phyloP scores from a whole-genome alignment of 2,888 invertebrate genomes.

The Labia minor region DNA sequence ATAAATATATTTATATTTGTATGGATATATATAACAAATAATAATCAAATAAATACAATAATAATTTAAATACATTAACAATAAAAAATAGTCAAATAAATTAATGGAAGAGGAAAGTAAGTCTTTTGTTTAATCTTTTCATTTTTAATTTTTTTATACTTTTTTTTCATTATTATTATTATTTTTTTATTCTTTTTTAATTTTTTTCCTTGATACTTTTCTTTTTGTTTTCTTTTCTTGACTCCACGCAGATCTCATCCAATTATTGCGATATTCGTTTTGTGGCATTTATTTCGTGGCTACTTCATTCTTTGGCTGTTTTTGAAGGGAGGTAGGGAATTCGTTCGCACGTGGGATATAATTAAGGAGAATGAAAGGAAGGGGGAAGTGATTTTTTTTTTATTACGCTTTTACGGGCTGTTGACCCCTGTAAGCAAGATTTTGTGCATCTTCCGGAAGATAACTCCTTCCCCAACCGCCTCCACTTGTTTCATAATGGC shows the following conservation, averaged over 20 bases:
- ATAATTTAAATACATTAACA: not conserved
- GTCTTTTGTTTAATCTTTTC: not conserved
- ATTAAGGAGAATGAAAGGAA: not conserved
- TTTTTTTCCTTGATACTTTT: no score
- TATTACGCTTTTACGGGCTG: not conserved
- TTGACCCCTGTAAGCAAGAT: slow-evolving; percentile 2
- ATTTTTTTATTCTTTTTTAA: not conserved
- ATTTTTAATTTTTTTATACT: no score
- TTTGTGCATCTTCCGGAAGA: not conserved
- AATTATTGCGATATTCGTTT: not conserved
- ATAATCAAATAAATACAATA: not conserved
- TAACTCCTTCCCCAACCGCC: slow-evolving; percentile 14
- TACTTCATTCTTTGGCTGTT: not conserved
- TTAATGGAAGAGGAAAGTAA: not conserved
- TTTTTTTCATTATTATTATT: no score
- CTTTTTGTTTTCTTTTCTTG: not conserved
- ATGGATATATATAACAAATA: not conserved
- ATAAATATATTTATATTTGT: not conserved
- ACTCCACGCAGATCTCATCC: not conserved
- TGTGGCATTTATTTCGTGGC: not conserved
- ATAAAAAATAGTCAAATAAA: not conserved
- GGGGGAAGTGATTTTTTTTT: not conserved
- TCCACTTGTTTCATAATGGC: slow-evolving; percentile 37
- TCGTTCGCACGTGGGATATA: not conserved
- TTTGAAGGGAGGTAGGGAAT: not conserved